Base-by-base conservation (phyloP, 2,113 vertebrate species). In the Jacana jacana region DNA sequence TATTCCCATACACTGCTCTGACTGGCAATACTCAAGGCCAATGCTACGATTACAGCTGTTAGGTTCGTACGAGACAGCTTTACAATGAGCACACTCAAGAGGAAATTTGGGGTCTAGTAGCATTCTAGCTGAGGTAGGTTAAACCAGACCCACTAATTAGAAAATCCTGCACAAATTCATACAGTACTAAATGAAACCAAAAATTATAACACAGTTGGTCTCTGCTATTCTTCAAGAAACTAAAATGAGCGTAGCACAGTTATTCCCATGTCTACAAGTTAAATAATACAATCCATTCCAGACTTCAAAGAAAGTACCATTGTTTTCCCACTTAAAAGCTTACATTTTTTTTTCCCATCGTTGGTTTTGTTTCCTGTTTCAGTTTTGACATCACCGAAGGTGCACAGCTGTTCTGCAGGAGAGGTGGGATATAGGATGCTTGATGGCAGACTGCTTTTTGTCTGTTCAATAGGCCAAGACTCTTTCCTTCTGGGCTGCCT, bases 41-140 rank as follows among this genome's bases (percentile, higher is more conserved):
- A 73, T 31, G 58, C 75, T 86, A 39, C 57, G 48, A 65, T 55
- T 84, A 84, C 88, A 88, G 35, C 55, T 81, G 35, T 61, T 79
- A 58, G 11, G 28, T 77, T 93, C 0, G 3, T 14, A 70, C 88
- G 87, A 90, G 86, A 65, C 72, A 65, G 49, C 19, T 65, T 42
- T 71, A 88, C 61, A 80, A 69, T 39, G 42, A 96, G 81, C 71
- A 91, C 42, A 48, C 80, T 76, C 8, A 58, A 61, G 73, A 93
- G 87, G 89, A 88, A 95, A 51, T 86, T 33, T 1, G 12, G 58
- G 58, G 49, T 94, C 95, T 28, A 14, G 60, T 89, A 96, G 93
- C 20, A 0, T 70, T 95, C 60, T 83, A 93, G 97, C 93, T 97
- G 98, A 98, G 98, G 98, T 98, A 98, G 98, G 96, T 96, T 95